Conservation (phyloP, 1,140 invertebrate genomes). For the Cephus cinctus region DNA sequence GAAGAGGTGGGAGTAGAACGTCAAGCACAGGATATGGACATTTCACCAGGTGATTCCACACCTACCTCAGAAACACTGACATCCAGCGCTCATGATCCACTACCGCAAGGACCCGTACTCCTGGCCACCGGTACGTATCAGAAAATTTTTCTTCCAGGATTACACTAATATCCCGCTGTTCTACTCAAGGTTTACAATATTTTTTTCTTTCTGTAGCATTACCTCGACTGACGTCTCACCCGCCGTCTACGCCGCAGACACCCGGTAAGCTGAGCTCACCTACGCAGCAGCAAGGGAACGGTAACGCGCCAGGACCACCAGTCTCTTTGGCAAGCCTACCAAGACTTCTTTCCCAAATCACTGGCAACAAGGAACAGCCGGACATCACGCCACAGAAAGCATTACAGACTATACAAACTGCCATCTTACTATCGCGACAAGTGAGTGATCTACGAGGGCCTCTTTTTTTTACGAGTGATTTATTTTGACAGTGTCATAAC, state of each 20-base stretch:
- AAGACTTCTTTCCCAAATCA: slow-evolving; percentile 58
- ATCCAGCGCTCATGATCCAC: slow-evolving; percentile 45
- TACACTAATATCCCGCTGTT: too few species aligned
- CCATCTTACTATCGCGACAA: slow-evolving; percentile 57
- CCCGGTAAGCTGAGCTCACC: slow-evolving; percentile 55
- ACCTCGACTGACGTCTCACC: slow-evolving; percentile 67
- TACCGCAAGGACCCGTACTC: slow-evolving; percentile 59
- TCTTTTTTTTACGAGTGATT: slow-evolving; percentile 2
- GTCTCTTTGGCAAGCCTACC: slow-evolving; percentile 57
- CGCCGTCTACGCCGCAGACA: slow-evolving; percentile 49
- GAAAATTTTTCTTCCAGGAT: slow-evolving; percentile 3
- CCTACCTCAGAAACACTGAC: slow-evolving; percentile 69
- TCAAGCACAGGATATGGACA: slow-evolving; percentile 78
- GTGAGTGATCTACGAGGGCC: slow-evolving; percentile 31
- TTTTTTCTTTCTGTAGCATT: slow-evolving; percentile 51
- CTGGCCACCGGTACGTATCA: slow-evolving; percentile 59
- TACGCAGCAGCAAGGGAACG: slow-evolving; percentile 49
- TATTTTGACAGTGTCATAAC: slow-evolving; percentile 1
- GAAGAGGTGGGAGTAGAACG: slow-evolving; percentile 46
- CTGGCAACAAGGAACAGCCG: slow-evolving; percentile 55
- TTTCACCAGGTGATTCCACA: slow-evolving; percentile 80
- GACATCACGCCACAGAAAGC: slow-evolving; percentile 60
- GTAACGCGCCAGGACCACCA: slow-evolving; percentile 60
- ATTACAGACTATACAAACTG: slow-evolving; percentile 63
- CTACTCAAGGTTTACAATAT: too few species aligned